Base-by-base conservation (phyloP, 2,888 invertebrate genomes). In the Lithophane leautieri region DNA sequence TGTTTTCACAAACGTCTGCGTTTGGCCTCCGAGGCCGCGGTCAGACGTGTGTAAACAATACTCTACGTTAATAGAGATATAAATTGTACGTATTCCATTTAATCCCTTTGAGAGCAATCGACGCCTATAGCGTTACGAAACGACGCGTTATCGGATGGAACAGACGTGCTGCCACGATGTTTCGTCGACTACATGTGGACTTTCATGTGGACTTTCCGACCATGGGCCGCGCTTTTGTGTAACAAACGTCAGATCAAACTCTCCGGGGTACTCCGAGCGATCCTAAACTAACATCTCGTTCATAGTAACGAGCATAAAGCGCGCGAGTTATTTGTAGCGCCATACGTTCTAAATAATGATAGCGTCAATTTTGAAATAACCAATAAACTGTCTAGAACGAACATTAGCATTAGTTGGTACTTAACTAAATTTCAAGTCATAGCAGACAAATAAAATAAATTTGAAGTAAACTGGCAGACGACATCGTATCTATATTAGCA, bases 11-110 rank as follows among this genome's bases (percentile, higher is more conserved):
- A 94, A 93, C 94, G 92, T 90, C 92, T 91, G 92, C 92, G 93
- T 92, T 93, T 91, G 92, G 93, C 92, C 91, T 91, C 93, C 91
- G 93, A 93, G 93, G 93, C 93, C 93, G 92, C 91, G 92, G 93
- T 92, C 92, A 92, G 92, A 88, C 93, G 92, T 91, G 91, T 92
- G 94, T 95, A 96, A 96, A 96, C 96, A 96, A 94, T 95, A 93
- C 93, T 92, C 92, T 91, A 93, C 93, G 94, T 93, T 96, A 96
- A 96, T 96, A 95, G 95, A 96, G 96, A 96, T 95, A 95, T 96
- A 96, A 96, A 95, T 95, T 95, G 94, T 92, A 91, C 90, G 91
- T 92, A 93, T 94, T 94, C 92, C 93, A 93, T 95, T 94, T 94
- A 94, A 94, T 95, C 94, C 95, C 94, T 95, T 95, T 94, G 93